Conservation (phyloP, 2,797 vertebrate species). For the Rhyacichthys aspro region DNA sequence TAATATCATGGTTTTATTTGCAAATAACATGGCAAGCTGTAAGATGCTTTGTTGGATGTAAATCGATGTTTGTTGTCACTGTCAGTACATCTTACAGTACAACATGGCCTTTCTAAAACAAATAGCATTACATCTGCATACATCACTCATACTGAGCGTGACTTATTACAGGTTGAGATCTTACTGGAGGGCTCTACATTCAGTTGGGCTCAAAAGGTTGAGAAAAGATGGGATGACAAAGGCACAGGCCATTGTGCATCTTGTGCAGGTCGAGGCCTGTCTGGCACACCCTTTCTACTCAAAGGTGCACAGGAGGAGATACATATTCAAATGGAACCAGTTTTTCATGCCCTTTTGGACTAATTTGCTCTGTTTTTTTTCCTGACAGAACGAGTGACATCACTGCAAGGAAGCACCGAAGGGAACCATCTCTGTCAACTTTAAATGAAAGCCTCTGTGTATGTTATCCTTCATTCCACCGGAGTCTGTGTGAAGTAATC, state of each 20-base stretch:
- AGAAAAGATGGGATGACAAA: slow-evolving; percentile 38
- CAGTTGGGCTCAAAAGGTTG: slow-evolving; percentile 38
- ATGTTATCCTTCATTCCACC: slow-evolving; percentile 99
- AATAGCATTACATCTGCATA: no score
- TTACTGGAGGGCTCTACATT: slow-evolving; percentile 38
- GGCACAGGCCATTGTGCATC: slow-evolving; percentile 70
- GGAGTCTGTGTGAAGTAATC: slow-evolving; percentile 97
- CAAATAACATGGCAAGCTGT: not conserved
- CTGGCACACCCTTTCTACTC: slow-evolving; percentile 59
- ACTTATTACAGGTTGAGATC: no score
- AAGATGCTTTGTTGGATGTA: not conserved
- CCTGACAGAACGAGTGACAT: slow-evolving; percentile 32
- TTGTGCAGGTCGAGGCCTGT: slow-evolving; percentile 70
- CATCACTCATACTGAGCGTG: no score
- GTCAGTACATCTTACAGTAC: not conserved
- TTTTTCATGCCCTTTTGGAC: slow-evolving; percentile 51
- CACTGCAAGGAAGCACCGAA: not conserved
- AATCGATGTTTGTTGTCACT: not conserved
- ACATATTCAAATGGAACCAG: slow-evolving; percentile 31
- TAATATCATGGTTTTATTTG: slow-evolving; percentile 5
- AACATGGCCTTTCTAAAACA: no score
- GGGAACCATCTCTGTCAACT: slow-evolving; percentile 6
- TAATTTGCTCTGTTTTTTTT: slow-evolving; percentile 40
- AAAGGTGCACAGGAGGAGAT: slow-evolving; percentile 12
- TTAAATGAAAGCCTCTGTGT: slow-evolving; percentile 82